These are phyloP conservation scores for Crenichthys baileyi DNA, from an alignment of 2,797 vertebrate species.

Conservation along the genomic window DNA sequence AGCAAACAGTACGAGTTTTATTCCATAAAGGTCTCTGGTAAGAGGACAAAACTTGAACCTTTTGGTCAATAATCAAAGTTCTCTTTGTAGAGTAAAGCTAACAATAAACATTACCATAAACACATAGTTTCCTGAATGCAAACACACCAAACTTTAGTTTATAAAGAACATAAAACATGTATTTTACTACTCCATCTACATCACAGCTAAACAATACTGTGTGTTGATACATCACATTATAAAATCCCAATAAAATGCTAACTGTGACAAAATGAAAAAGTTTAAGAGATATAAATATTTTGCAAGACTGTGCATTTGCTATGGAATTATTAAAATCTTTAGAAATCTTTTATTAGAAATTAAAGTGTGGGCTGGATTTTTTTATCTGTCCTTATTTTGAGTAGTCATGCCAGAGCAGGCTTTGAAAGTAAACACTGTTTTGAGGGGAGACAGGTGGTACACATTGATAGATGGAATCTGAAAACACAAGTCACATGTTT, in stretches of 20 bases:
- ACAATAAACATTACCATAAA: not conserved
- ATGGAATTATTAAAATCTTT: no score
- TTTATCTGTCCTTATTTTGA: not conserved
- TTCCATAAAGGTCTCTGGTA: not conserved
- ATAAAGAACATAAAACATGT: not conserved
- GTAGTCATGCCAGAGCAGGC: not conserved
- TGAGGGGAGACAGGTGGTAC: not conserved
- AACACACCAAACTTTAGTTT: not conserved
- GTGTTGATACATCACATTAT: not conserved
- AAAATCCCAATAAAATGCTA: not conserved
- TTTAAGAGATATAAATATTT: no score
- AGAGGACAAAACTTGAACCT: not conserved
- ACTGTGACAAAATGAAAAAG: not conserved
- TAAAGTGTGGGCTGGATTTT: not conserved
- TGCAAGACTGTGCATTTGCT: no score
- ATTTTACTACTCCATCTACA: not conserved
- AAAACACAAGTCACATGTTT: not conserved
- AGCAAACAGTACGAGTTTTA: no score
- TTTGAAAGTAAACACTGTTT: conserved; percentile 1
- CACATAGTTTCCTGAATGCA: not conserved
- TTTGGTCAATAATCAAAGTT: not conserved
- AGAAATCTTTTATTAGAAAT: no score
- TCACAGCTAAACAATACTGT: not conserved
- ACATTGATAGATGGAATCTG: not conserved
- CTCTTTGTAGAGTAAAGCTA: not conserved